A percentile compares a stretch with the other conserved stretches of the same genome.
phyloP scores from a whole-genome alignment of 2,113 vertebrate species.

The Acinonyx jubatus region DNA sequence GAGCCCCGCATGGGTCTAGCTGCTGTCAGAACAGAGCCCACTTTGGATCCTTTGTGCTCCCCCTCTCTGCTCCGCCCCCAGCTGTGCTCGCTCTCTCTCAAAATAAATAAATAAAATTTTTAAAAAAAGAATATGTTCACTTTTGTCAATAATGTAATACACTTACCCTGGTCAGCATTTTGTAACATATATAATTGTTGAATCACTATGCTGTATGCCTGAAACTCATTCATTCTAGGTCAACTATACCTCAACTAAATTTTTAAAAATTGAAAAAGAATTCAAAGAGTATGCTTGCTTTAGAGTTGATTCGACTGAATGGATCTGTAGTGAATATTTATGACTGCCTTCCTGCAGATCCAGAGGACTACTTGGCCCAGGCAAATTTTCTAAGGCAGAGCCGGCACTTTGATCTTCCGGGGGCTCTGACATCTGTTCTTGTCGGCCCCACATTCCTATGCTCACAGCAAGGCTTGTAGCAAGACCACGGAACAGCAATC shows the following conservation, averaged over 20 bases:
- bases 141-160: neutral
- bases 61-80: too few relatives aligned
- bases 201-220: neutral
- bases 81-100: too few relatives aligned
- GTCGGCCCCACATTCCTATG: neutral
- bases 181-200: neutral
- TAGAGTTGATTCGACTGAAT: neutral
- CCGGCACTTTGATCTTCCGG: slow-evolving; percentile 67
- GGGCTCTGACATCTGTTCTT: slow-evolving; percentile 70
- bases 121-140: neutral
- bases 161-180: neutral
- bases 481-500: neutral
- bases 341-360: neutral
- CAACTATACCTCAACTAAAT: neutral
- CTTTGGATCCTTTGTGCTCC: too few relatives aligned
- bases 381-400: slow-evolving; percentile 54
- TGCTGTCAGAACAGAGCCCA: too few relatives aligned
- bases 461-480: neutral
- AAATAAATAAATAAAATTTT: too few relatives aligned
- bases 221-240: neutral
- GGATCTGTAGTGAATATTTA: slow-evolving; percentile 32
- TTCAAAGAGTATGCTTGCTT: neutral
- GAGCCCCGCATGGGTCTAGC: too few relatives aligned
- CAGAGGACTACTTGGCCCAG: neutral
- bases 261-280: neutral